Conservation (phyloP, 2,888 invertebrate species). For the Limnephilus auricula region DNA sequence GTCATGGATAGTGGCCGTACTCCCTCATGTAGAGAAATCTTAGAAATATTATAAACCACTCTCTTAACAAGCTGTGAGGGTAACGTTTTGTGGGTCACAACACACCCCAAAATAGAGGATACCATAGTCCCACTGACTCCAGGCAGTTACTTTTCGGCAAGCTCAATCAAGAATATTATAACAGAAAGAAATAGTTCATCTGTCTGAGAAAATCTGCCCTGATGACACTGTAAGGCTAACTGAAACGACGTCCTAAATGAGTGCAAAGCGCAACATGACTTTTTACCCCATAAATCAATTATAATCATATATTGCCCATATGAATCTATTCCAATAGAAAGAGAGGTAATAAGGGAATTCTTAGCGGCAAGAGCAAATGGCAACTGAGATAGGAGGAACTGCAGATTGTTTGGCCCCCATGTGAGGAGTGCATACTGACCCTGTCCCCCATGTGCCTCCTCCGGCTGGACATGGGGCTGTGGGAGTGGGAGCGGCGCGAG, state of each 20-base stretch:
- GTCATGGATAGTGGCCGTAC: too few relatives aligned
- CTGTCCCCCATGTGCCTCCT: conserved; percentile 87
- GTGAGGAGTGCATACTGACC: conserved; percentile 70
- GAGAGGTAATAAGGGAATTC: neutral
- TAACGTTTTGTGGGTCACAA: too few relatives aligned
- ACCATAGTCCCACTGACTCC: neutral
- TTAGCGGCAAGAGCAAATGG: neutral
- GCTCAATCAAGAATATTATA: neutral
- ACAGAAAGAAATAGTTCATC: neutral
- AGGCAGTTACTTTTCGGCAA: neutral
- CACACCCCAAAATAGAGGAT: too few relatives aligned
- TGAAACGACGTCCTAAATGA: neutral
- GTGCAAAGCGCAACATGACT: neutral
- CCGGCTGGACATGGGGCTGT: conserved; percentile 90
- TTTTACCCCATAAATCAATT: neutral
- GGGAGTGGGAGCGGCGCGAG: conserved; percentile 82
- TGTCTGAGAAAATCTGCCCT: neutral
- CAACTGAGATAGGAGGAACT: neutral
- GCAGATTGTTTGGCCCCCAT: neutral
- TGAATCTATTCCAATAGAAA: neutral
- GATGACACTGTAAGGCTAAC: neutral
- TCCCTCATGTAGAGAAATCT: too few relatives aligned
- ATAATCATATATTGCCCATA: neutral
- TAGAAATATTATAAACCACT: too few relatives aligned
- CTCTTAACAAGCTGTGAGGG: too few relatives aligned